Conservation (phyloP, 2,888 invertebrate species). For the Herminia tarsipennalis region DNA sequence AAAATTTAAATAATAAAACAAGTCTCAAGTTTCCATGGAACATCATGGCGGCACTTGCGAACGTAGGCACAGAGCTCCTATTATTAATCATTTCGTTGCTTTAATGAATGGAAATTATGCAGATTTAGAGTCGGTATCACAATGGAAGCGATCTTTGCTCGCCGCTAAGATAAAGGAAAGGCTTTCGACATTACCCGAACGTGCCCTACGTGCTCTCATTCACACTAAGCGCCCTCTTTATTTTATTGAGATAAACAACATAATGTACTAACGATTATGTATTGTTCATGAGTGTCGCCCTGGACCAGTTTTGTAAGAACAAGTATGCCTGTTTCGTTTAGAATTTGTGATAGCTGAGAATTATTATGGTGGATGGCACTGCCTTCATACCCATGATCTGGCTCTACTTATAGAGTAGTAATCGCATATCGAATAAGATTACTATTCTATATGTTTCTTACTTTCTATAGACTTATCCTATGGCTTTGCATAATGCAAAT, state of each 20-base stretch:
- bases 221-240: constrained; percentile 38
- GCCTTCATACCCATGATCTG: too few species aligned
- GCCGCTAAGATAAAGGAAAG: constrained; percentile 58
- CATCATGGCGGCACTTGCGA: constrained; percentile 47
- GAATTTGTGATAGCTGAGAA: too few species aligned
- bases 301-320: too few species aligned
- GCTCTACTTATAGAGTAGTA: too few species aligned
- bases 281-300: too few species aligned
- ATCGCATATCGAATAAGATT: too few species aligned
- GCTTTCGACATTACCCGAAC: constrained; percentile 47
- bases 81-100: constrained; percentile 83
- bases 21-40: background rate
- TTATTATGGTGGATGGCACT: too few species aligned
- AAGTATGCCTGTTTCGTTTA: too few species aligned
- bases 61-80: constrained; percentile 67
- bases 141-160: constrained; percentile 72
- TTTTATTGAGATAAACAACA: constrained; percentile 52
- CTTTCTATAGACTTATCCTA: too few species aligned
- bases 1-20: too few species aligned
- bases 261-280: constrained; percentile 8
- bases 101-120: constrained; percentile 84
- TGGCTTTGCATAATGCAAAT: too few species aligned
- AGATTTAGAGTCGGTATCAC: constrained; percentile 73
- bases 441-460: too few species aligned
- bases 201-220: constrained; percentile 44